Evolutionary conservation across 1,140 invertebrate genomes (phyloP), one percentile per base, ranked within the genome.

Genomic region (Probaryconus sp.): DNA sequence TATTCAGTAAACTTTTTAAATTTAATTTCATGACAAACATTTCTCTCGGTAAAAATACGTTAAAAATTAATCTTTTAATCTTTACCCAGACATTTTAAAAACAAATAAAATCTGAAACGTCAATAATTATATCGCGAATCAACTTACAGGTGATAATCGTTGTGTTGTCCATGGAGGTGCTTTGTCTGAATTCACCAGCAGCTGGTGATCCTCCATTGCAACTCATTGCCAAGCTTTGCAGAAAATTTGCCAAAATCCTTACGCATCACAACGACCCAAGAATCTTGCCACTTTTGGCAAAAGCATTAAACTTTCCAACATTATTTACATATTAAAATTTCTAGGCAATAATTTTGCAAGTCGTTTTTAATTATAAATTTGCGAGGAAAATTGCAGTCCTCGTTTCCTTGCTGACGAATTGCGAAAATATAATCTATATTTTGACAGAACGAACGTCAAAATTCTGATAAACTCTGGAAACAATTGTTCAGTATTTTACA

Each of bases 71-170:
- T 68, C 45, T 33, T 28, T 31, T 26, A 67, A 21, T 67, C 26
- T 47, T 6, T 37, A 24, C 24, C 24, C 13, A 43, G 7, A 60
- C 21, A 42, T 21, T 24, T 17, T 33, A 45, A 53, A 26, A 48
- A 58, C 13, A 17, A 56, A 42, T 17, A 30, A 74, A 43, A 31
- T 17, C 18, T 37, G 18, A 35, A 18, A 43, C 5, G 6, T 43
- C 7, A 56, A 31, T 17, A 68, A n/a, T n/a, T n/a, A n/a, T n/a
- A n/a, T n/a, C n/a, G n/a, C n/a, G n/a, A n/a, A n/a, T n/a, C n/a
- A n/a, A 82, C 85, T 84, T 75, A 88, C 88, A 88, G 35, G 87
- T 89, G 42, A 89, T 80, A 47, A 88, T 84, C 31, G 88, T 81
- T 61, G 81, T 87, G 67, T 78, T 82, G 31, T 87, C 86, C 84